Evolutionary conservation across 2,888 invertebrate genomes (phyloP), one percentile per base, ranked within the genome.

Genomic region (Temnothorax ravouxi): DNA sequence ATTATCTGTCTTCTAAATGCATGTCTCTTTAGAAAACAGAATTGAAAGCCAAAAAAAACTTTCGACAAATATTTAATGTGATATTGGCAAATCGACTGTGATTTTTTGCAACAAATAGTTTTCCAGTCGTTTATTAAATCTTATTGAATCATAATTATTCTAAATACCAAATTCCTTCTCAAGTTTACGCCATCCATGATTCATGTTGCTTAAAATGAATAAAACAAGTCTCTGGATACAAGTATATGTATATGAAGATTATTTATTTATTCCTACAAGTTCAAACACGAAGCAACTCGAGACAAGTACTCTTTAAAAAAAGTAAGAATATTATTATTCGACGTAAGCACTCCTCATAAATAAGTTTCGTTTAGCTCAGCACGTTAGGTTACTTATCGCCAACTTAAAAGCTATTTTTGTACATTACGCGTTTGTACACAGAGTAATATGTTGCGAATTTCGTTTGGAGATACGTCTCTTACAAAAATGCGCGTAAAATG

Each of bases 381-480:
- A 81, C 25, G 18, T 62, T 61, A 82, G 71, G 9, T 72, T 72
- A 75, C 29, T 52, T 80, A 59, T 54, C 54, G n/a, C 29, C 67
- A 29, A 41, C 69, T 77, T 77, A 77, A 67, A 54, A 67, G 2
- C 75, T 87, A 84, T 25, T 67, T 89, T 89, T 89, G 89, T 89
- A 89, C 89, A 87, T 86, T 82, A 72, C 66, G 29, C 79, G 79
- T 87, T 89, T 88, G 79, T 84, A 89, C 84, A 56, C 13, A 47
- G 61, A 61, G 47, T 64, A 79, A 67, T 77, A 56, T 72, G 61
- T 56, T 52, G 56, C 67, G 61, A 9, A 83, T 47, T 69, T 34
- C 8, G 64, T n/a, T 80, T 75, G 54, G 13, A 67, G 64, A 29
- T 71, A 76, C 44, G 50, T 34, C 34, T 74, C 54, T 66, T 66